Evolutionary conservation across 2,888 invertebrate species (phyloP), one percentile per base, ranked within the genome.

Genomic region (Aphidoletes aphidimyza): DNA sequence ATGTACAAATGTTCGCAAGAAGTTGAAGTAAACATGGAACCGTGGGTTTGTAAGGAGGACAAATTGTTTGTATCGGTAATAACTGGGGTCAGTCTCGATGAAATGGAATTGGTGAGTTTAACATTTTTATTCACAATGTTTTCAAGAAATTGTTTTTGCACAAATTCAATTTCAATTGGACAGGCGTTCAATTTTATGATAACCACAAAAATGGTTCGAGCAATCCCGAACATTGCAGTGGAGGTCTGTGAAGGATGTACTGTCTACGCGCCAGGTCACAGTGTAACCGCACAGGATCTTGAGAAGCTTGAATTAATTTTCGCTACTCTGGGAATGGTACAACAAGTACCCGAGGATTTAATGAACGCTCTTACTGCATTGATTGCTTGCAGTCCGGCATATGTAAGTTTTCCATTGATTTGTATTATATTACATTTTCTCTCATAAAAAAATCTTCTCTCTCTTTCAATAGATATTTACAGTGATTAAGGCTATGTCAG

Each of bases 161-260:
- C n/a, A n/a, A n/a, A 17, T 11, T 17, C 17, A 19, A 14, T 19
- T 19, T 47, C 47, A 83, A 85, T 83, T 49, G 54, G 59, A 1
- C 47, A 87, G 86, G 86, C 86, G 5, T 89, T 89, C 42, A 87
- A 87, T 14, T 88, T 88, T 49, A 87, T 87, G 47, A 86, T 87
- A 11, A 86, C 87, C 0, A 78, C 90, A 88, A 87, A 90, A 90
- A 91, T 96, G 88, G 91, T 95, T 36, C 91, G 96, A 86, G 92
- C 93, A 1, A 96, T 98, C 95, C 97, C 98, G 0, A 98, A 97
- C 89, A 97, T 96, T 1, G 95, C 98, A 0, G 93, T 95, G 91
- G 90, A 90, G 86, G 89, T 96, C 0, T 94, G 94, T 1, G 93
- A 93, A 85, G 96, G 95, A 0, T 93, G 93, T 45, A 93, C 93